Base-by-base conservation (phyloP, 2,888 invertebrate species). In the Polyommatus iphigenia region DNA sequence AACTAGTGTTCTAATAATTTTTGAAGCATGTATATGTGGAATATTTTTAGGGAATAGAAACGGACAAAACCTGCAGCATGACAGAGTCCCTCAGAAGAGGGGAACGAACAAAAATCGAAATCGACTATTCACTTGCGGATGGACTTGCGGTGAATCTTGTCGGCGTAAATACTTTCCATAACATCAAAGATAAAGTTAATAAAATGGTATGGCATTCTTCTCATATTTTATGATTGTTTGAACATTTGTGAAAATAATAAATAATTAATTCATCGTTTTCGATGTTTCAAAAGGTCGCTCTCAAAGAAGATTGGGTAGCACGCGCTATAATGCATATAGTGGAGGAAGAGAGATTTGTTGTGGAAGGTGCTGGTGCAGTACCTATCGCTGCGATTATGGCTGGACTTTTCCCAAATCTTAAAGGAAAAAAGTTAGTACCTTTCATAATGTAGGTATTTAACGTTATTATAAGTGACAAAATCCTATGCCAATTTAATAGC, bases 281-380 rank as follows among this genome's bases (percentile, higher is more conserved):
- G 32, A 57, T 15, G 10, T 71, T 62, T 73, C 15, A 36, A 46
- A 82, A 95, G 95, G 92, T 97, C 77, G 95, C 97, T n/a, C 97
- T 98, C 0, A 96, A 96, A 88, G 98, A 97, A 90, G 97, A 98
- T 85, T 97, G 96, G 96, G 97, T 98, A 79, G 97, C 98, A 3
- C 95, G 97, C 81, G 96, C 97, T 2, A 97, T 98, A 77, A 93
- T 98, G 86, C 95, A 97, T 79, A 88, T 98, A 71, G 95, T 97
- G 0, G 98, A 98, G 89, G 93, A 96, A 80, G 98, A 98, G 87
- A 97, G 97, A 87, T 96, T 97, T 81, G 97, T 98, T 0, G 97
- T 98, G 0, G 98, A 98, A 91, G 98, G 98, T 0, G 98, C 97
- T 20, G 98, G 97, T 0, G 98, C 98, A 0, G 95, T 96, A 3